phyloP scores from a whole-genome alignment of 2,797 vertebrate species.

The Myotis planiceps region DNA sequence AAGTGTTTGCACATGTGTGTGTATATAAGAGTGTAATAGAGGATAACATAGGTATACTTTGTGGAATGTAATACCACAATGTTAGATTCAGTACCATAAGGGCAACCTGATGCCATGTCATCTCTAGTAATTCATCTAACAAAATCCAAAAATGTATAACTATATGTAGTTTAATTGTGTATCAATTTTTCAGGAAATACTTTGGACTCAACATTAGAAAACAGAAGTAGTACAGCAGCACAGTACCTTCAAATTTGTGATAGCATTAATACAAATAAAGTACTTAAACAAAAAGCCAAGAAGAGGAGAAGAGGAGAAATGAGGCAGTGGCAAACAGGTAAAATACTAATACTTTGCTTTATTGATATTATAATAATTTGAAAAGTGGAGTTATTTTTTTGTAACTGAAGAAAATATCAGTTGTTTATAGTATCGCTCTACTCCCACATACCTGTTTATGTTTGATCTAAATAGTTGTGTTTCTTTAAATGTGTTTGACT shows the following conservation, averaged over 20 bases:
- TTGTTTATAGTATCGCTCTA: not conserved
- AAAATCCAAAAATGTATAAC: slow-evolving; percentile 54
- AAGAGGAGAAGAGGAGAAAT: slow-evolving; percentile 97
- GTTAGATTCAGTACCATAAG: slow-evolving; percentile 23
- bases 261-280: slow-evolving; percentile 92
- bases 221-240: slow-evolving; percentile 93
- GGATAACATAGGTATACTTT: not conserved
- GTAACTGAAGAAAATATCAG: not conserved
- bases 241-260: slow-evolving; percentile 98
- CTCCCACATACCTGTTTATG: not conserved
- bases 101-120: not conserved
- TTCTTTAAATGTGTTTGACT: not conserved
- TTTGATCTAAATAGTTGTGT: slow-evolving; percentile 1
- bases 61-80: slow-evolving; percentile 18
- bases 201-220: slow-evolving; percentile 93
- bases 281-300: slow-evolving; percentile 95
- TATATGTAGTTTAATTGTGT: slow-evolving; percentile 78
- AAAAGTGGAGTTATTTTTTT: slow-evolving; percentile 9
- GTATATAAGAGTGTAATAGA: not conserved
- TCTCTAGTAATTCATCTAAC: slow-evolving; percentile 23
- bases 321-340: slow-evolving; percentile 98
- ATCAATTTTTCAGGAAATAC: slow-evolving; percentile 91
- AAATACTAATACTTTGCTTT: slow-evolving; percentile 60
- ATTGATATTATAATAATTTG: slow-evolving; percentile 38
- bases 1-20: not conserved